A percentile compares a stretch with the other conserved stretches of the same genome.
These are phyloP conservation scores for Eremobia ochroleuca DNA, from an alignment of 2,888 invertebrate species.

Conservation along the genomic window DNA sequence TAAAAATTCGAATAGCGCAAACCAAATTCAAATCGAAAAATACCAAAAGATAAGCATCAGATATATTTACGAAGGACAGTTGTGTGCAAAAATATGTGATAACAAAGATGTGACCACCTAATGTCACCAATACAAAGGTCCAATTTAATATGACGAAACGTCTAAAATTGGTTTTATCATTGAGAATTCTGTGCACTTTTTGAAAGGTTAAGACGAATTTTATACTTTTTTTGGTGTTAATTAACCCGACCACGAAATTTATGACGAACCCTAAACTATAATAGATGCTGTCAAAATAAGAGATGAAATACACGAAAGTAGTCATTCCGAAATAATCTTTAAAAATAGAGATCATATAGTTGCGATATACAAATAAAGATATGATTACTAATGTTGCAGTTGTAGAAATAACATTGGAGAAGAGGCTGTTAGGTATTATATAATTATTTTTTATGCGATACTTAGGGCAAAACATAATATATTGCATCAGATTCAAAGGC, in stretches of 20 bases:
- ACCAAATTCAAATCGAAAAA: constrained; percentile 37
- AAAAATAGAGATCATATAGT: background rate
- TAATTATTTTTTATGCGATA: constrained; percentile 21
- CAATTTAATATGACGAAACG: constrained; percentile 20
- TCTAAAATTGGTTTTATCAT: constrained; percentile 14
- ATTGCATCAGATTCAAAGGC: constrained; percentile 30
- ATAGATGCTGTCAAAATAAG: constrained; percentile 24
- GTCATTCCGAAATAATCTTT: background rate
- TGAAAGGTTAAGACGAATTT: constrained; percentile 27
- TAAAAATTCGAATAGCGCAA: constrained; percentile 23
- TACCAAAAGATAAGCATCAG: constrained; percentile 10
- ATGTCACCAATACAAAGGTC: background rate
- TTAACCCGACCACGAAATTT: constrained; percentile 10
- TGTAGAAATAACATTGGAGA: constrained; percentile 11
- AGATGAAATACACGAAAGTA: background rate
- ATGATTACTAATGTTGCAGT: constrained; percentile 24
- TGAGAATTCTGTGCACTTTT: constrained; percentile 34
- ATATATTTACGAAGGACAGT: background rate
- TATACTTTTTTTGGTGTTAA: constrained; percentile 9
- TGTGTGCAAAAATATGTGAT: constrained; percentile 7
- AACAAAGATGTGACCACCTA: background rate
- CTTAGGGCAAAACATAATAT: constrained; percentile 25
- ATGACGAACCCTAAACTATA: constrained; percentile 23
- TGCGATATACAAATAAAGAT: background rate
- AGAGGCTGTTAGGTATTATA: background rate